Evolutionary conservation across 2,113 vertebrate species (phyloP).

Genomic region (Tragelaphus scriptus): DNA sequence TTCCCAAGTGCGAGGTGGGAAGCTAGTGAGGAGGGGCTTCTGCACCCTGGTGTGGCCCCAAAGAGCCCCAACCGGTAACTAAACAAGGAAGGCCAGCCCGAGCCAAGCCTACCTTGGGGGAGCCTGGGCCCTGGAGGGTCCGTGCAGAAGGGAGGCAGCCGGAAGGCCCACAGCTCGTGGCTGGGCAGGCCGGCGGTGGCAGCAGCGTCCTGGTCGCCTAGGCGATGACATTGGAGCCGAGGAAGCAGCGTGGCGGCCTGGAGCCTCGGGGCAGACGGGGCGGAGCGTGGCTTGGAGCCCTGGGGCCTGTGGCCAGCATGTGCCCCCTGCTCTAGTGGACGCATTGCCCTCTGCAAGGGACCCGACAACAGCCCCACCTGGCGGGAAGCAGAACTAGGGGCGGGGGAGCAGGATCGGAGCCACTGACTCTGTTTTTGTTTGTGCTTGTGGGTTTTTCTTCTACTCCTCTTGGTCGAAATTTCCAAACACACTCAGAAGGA

Average conservation of each 20-base stretch:
- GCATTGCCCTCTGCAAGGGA: background rate
- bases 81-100: background rate
- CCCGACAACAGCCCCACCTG: background rate
- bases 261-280: background rate
- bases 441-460: fast-evolving
- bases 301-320: background rate
- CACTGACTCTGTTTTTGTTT: fast-evolving
- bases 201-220: constrained; percentile 85
- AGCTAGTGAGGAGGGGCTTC: background rate
- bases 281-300: constrained; percentile 50
- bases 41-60: background rate
- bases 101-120: constrained; percentile 70
- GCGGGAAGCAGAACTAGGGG: background rate
- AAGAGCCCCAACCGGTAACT: background rate
- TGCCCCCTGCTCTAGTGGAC: background rate
- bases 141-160: constrained; percentile 31
- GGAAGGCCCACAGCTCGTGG: background rate
- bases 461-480: fast-evolving
- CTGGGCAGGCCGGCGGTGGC: background rate
- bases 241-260: constrained; percentile 71
- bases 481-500: no score
- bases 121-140: constrained; percentile 67
- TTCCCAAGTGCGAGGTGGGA: background rate
- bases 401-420: fast-evolving
- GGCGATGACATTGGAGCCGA: constrained; percentile 83